Evolutionary conservation across 1,140 invertebrate genomes (phyloP).

Genomic region (Lithobius niger): DNA sequence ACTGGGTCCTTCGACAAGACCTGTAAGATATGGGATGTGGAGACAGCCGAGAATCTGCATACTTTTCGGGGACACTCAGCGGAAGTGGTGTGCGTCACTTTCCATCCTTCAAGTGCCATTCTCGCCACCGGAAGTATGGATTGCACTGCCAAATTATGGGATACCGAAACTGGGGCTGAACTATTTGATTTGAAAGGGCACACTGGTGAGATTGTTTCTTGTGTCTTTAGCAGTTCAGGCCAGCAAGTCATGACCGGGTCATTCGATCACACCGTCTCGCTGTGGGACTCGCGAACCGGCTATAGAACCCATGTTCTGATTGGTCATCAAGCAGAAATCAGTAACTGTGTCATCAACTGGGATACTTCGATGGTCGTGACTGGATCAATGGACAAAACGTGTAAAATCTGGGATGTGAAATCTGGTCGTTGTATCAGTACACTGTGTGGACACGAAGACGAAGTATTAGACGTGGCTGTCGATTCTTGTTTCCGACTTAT

Average conservation of each 20-base stretch:
- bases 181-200: conserved; percentile 46
- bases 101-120: conserved; percentile 44
- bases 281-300: conserved; percentile 57
- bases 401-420: conserved; percentile 55
- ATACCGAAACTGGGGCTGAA: conserved; percentile 47
- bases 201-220: conserved; percentile 53
- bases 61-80: conserved; percentile 56
- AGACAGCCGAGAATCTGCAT: conserved; percentile 47
- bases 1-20: conserved; percentile 71
- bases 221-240: conserved; percentile 53
- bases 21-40: conserved; percentile 51
- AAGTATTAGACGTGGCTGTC: conserved; percentile 59
- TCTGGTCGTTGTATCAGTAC: conserved; percentile 38
- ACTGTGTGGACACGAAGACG: conserved; percentile 50
- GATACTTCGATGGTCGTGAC: conserved; percentile 53
- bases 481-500: conserved; percentile 52
- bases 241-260: conserved; percentile 57
- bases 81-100: conserved; percentile 42
- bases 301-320: conserved; percentile 44
- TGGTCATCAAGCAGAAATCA: conserved; percentile 56
- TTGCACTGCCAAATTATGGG: conserved; percentile 51
- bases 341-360: conserved; percentile 59
- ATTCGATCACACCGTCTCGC: conserved; percentile 55
- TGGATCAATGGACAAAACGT: conserved; percentile 54
- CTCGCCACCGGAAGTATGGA: conserved; percentile 64